Percentiles rank a stretch among this genome's conserved stretches.
phyloP scores from a whole-genome alignment of 2,113 vertebrate species.

The Lamprologus lemairii region DNA sequence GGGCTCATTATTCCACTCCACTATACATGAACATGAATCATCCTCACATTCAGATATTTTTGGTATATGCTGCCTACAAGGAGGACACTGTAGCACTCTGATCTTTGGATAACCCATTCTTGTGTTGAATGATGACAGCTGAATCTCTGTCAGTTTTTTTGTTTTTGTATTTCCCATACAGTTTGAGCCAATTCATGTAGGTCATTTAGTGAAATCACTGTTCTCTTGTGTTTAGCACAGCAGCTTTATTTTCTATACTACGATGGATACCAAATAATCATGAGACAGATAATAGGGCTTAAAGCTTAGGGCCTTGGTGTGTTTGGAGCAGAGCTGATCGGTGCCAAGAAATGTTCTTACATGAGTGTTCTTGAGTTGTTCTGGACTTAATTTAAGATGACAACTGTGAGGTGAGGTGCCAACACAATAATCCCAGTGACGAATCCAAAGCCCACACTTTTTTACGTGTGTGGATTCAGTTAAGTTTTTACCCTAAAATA shows the following conservation, averaged over 20 bases:
- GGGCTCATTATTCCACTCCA: constrained; percentile 34
- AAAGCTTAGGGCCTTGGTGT: neutral
- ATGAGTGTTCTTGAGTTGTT: neutral
- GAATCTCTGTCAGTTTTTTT: neutral
- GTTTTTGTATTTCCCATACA: neutral
- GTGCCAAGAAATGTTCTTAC: neutral
- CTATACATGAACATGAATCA: constrained; percentile 30
- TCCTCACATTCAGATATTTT: constrained; percentile 13
- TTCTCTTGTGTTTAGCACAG: neutral
- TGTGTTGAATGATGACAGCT: neutral
- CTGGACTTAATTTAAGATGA: constrained; percentile 21
- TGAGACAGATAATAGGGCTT: neutral
- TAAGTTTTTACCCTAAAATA: neutral
- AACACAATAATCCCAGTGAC: neutral
- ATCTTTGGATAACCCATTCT: neutral
- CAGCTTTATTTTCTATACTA: neutral
- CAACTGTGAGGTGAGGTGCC: constrained; percentile 5
- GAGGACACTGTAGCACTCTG: neutral
- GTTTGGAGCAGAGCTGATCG: neutral
- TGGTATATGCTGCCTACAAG: neutral
- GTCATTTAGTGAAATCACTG: neutral
- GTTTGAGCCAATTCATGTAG: neutral
- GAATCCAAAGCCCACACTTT: constrained; percentile 1
- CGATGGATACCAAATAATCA: neutral
- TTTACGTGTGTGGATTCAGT: neutral